Conservation (phyloP, 2,113 vertebrate species). For the Promerops cafer region DNA sequence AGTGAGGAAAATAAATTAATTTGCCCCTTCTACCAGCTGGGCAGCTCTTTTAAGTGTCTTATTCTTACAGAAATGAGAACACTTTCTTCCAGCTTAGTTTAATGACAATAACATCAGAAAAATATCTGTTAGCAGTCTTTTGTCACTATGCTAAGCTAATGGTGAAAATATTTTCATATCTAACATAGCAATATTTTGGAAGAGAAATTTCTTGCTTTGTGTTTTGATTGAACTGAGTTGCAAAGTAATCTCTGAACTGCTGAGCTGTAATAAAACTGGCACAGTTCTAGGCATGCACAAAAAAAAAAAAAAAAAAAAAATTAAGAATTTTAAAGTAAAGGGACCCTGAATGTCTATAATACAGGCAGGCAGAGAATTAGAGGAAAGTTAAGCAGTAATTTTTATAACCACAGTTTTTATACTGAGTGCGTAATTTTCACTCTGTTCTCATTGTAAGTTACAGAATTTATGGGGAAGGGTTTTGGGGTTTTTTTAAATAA, state of each 20-base stretch:
- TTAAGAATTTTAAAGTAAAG: neutral
- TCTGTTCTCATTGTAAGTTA: neutral
- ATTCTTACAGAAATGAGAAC: neutral
- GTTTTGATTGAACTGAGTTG: neutral
- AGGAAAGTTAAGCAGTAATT: neutral
- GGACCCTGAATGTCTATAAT: neutral
- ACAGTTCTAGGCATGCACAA: neutral
- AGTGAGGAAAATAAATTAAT: neutral
- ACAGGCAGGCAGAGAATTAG: neutral
- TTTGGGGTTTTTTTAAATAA: neutral
- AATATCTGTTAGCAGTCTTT: neutral
- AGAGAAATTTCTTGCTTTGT: neutral
- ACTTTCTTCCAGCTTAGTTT: neutral
- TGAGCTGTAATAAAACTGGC: neutral
- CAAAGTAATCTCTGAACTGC: neutral
- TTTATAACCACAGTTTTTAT: neutral
- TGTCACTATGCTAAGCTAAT: neutral
- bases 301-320: neutral
- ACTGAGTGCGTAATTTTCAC: neutral
- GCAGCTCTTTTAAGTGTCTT: neutral
- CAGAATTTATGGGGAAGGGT: fast-evolving
- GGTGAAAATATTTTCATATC: neutral
- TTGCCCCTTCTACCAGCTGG: neutral
- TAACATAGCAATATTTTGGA: neutral
- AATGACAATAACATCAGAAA: neutral